Percentiles rank a stretch among this genome's conserved stretches.
Conservation (phyloP, 2,113 vertebrate species). For the Gallinago undulata region DNA sequence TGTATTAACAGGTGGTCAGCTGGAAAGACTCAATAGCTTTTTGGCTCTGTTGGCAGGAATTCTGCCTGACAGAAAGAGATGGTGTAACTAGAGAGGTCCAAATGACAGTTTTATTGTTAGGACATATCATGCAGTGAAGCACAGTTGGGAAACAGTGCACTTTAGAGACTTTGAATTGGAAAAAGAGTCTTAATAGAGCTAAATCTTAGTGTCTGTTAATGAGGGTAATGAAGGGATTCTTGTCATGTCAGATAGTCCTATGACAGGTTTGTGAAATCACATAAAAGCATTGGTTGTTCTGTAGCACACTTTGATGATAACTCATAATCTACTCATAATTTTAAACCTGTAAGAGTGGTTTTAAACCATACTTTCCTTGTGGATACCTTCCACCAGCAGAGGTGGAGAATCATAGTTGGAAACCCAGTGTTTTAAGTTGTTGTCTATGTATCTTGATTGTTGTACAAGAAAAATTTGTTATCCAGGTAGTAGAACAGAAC, state of each 20-base stretch:
- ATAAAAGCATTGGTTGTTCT: background rate
- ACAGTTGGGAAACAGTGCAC: background rate
- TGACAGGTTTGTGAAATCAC: background rate
- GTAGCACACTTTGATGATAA: background rate
- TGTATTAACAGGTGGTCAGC: constrained; percentile 40
- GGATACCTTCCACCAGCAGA: rapidly evolving
- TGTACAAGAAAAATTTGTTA: background rate
- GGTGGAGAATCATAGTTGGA: background rate
- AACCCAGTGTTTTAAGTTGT: background rate
- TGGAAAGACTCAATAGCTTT: constrained; percentile 25
- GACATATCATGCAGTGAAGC: background rate
- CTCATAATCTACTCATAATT: background rate
- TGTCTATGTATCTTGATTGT: background rate
- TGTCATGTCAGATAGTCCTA: background rate
- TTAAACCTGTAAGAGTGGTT: background rate
- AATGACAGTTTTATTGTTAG: background rate
- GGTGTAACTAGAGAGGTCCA: background rate
- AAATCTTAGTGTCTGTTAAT: background rate
- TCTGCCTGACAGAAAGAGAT: background rate
- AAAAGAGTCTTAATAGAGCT: background rate
- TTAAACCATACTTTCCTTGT: background rate
- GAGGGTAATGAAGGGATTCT: background rate
- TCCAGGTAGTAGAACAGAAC: background rate
- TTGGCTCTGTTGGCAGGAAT: constrained; percentile 9
- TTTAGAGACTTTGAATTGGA: background rate